Evolutionary conservation across 1,140 invertebrate species (phyloP), one percentile per base, ranked within the genome.

Genomic region (Achroia grisella): DNA sequence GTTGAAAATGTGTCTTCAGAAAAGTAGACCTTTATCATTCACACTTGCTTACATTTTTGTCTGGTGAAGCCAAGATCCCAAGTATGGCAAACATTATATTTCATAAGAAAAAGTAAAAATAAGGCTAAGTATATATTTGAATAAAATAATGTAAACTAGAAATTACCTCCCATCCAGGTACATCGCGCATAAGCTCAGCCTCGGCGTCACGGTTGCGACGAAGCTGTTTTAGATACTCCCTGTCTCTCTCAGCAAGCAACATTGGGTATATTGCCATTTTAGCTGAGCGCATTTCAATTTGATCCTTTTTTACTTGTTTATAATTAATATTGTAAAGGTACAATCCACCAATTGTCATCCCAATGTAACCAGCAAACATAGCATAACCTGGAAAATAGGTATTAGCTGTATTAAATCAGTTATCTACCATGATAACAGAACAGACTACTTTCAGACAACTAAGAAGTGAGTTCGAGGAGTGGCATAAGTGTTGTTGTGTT

Each of bases 111-210:
- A 29, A 30, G 13, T 30, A n/a, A 8, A 3, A 8, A 29, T 2
- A 41, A 32, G 13, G 30, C 29, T 36, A 35, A 27, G 14, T 13
- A 31, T 31, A 8, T 27, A 48, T n/a, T n/a, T n/a, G n/a, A n/a
- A n/a, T n/a, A n/a, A n/a, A 28, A 36, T 23, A 30, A 10, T 27
- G 12, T 2, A 11, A 31, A 27, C 11, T 11, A 27, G 2, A 23
- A 14, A 13, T 68, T 62, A 86, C 88, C 86, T 92, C 90, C 96
- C 96, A 98, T 61, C 93, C 94, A 46, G 92, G 91, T 2, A 95
- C 93, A 79, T 97, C 90, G 47, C 90, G 91, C 96, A 97, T 98
- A 8, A 98, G 84, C 48, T 94, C 89, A 32, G 88, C 89, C 82
- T 98, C 96, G 44, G 93, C 92, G 39, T 97, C 94, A 10, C 94